These are phyloP conservation scores for Druceiella hillmani DNA, from an alignment of 2,888 invertebrate genomes.

Conservation along the genomic window DNA sequence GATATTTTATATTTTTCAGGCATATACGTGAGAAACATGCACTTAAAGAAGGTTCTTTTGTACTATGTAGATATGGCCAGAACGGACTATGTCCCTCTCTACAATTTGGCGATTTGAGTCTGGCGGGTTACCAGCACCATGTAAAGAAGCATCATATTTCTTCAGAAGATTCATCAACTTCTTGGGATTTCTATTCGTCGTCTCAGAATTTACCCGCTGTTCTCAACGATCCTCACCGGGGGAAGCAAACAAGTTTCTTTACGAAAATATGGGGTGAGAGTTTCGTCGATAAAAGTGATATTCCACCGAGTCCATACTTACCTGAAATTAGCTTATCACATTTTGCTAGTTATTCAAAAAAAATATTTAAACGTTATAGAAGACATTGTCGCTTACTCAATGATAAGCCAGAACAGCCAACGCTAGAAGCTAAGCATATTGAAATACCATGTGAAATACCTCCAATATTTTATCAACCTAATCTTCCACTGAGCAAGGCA, in stretches of 20 bases:
- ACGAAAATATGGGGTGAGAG: slow-evolving; percentile 97
- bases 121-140: slow-evolving; percentile 84
- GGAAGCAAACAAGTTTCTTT: slow-evolving; percentile 89
- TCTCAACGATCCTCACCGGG: slow-evolving; percentile 88
- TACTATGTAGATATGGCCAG: slow-evolving; percentile 81
- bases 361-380: slow-evolving; percentile 62
- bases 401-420: slow-evolving; percentile 36
- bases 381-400: slow-evolving; percentile 56
- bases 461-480: slow-evolving; percentile 75
- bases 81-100: slow-evolving; percentile 82
- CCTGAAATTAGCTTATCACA: slow-evolving; percentile 78
- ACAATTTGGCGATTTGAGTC: slow-evolving; percentile 85
- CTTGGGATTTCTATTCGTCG: slow-evolving; percentile 86
- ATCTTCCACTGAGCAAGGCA: slow-evolving; percentile 73
- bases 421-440: slow-evolving; percentile 38
- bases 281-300: slow-evolving; percentile 78
- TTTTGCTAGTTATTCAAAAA: slow-evolving; percentile 83
- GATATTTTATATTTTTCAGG: slow-evolving; percentile 42
- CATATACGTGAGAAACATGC: slow-evolving; percentile 78
- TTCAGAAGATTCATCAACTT: slow-evolving; percentile 38
- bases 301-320: slow-evolving; percentile 73
- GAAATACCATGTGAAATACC: slow-evolving; percentile 66
- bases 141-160: slow-evolving; percentile 62
- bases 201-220: slow-evolving; percentile 94
- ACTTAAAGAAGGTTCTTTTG: slow-evolving; percentile 79